phyloP scores from a whole-genome alignment of 2,113 vertebrate species.

The cat (Felis catus) region F.catus_Fca126_mat1.0 CM031415.1:84941501-84942000 shows the following conservation, averaged over 20 bases:
- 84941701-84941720: neutral
- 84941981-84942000: neutral
- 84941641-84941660: slow-evolving; percentile 99
- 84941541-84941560: slow-evolving; percentile 91
- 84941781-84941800: no score
- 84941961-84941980: neutral
- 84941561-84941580: slow-evolving; percentile 97
- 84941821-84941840: no score
- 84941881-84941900: no score
- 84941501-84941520: neutral
- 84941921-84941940: neutral
- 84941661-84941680: slow-evolving; percentile 91
- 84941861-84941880: no score
- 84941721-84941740: neutral
- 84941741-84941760: neutral
- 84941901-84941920: neutral
- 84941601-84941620: slow-evolving; percentile 94
- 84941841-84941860: no score
- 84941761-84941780: neutral
- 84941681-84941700: slow-evolving; percentile 52
- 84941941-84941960: neutral
- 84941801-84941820: no score
- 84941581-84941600: slow-evolving; percentile 92
- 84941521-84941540: neutral
- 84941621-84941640: slow-evolving; percentile 96